A percentile compares a stretch with the other conserved stretches of the same genome.
phyloP scores from a whole-genome alignment of 1,140 invertebrate genomes.

The Drosophila equinoxialis region DNA sequence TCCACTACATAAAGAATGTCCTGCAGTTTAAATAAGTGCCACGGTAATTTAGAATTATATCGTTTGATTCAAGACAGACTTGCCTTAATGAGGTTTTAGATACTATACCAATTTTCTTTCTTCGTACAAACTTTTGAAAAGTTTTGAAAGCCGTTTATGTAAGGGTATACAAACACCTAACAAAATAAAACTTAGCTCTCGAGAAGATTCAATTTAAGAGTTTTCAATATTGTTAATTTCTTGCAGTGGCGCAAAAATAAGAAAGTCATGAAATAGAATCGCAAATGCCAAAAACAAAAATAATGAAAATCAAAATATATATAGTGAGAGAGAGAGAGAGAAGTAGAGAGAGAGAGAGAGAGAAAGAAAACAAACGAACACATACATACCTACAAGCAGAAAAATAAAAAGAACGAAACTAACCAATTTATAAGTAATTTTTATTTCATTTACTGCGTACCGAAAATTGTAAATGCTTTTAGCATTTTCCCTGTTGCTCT shows the following conservation, averaged over 20 bases:
- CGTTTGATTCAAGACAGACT: no score
- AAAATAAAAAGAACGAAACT: not conserved
- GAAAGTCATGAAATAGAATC: not conserved
- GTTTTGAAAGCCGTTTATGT: not conserved
- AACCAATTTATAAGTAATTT: conserved; percentile 11
- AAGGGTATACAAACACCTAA: not conserved
- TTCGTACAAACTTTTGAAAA: no score
- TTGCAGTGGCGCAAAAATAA: not conserved
- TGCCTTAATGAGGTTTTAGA: no score
- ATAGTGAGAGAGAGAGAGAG: no score
- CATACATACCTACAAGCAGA: not conserved
- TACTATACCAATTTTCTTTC: no score
- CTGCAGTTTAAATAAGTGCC: no score
- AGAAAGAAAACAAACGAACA: not conserved
- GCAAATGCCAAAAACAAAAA: not conserved
- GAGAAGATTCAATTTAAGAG: not conserved
- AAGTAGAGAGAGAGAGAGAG: no score
- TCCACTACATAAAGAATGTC: no score
- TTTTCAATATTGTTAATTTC: conserved; percentile 7
- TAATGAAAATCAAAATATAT: not conserved
- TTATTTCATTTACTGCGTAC: conserved; percentile 8
- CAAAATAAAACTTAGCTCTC: not conserved
- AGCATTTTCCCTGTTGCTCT: conserved; percentile 21
- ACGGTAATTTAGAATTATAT: no score
- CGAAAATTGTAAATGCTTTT: conserved; percentile 19